These are phyloP conservation scores for Pocillopora damicornis DNA, from an alignment of 64 coral and sea anemone species.

Conservation along the genomic window DNA sequence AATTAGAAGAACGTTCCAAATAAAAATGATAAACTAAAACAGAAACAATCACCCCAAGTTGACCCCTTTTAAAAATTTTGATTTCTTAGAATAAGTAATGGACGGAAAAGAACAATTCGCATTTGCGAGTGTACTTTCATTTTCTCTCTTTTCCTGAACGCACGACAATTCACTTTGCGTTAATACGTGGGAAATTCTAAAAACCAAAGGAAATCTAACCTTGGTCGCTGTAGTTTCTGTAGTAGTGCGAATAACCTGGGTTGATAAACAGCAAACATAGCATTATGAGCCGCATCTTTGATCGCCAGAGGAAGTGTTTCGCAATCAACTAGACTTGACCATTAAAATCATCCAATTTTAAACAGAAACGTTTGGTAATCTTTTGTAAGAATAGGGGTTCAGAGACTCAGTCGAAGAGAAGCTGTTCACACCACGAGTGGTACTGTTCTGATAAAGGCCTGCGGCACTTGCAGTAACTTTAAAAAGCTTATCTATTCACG, in stretches of 20 bases:
- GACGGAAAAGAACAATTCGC: neutral
- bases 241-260: conserved; percentile 1
- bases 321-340: neutral
- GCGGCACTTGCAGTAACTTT: neutral
- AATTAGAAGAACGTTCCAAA: neutral
- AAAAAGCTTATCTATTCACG: neutral
- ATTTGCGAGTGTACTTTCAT: neutral
- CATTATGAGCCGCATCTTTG: conserved; percentile 5
- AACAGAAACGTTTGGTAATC: neutral
- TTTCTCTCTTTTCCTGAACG: neutral
- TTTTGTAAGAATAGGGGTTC: neutral
- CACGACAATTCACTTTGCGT: neutral
- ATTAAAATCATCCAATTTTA: neutral
- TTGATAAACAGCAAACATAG: neutral
- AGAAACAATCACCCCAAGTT: neutral
- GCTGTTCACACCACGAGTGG: neutral
- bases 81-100: neutral
- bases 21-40: neutral
- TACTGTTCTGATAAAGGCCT: neutral
- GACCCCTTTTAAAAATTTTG: neutral
- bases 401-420: neutral
- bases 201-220: neutral
- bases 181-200: neutral
- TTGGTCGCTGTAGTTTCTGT: neutral
- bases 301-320: neutral